phyloP scores from a whole-genome alignment of 35 echinoderm and acorn worm genomes.

The Patiria miniata region DNA sequence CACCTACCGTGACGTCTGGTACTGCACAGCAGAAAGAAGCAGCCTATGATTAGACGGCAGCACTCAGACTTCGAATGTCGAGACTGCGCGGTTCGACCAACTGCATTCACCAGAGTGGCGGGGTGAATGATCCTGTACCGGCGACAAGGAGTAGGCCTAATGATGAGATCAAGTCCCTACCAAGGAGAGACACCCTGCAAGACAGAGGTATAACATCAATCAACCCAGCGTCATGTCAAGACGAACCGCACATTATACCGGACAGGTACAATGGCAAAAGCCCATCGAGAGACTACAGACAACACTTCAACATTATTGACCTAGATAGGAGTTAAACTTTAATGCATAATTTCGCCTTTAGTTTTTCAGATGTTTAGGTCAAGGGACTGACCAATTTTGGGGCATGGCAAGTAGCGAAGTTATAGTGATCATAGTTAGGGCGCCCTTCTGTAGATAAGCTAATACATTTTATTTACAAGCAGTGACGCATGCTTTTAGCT shows the following conservation, averaged over 20 bases:
- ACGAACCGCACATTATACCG: slow-evolving; percentile 7
- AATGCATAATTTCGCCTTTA: too few relatives aligned
- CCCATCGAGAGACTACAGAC: slow-evolving; percentile 43
- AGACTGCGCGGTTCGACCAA: background rate
- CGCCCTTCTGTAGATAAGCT: too few relatives aligned
- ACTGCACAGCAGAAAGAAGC: background rate
- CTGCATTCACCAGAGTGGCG: background rate
- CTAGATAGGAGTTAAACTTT: too few relatives aligned
- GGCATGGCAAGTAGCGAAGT: too few relatives aligned
- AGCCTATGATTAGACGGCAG: background rate
- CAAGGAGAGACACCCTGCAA: background rate
- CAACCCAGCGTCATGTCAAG: background rate
- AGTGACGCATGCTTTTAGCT: too few relatives aligned
- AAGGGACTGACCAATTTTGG: too few relatives aligned
- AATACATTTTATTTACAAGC: too few relatives aligned
- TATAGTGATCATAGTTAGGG: too few relatives aligned
- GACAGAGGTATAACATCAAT: background rate
- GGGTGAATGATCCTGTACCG: background rate
- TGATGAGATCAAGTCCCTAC: too few relatives aligned
- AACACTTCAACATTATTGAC: slow-evolving; percentile 54
- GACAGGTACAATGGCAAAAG: slow-evolving; percentile 41
- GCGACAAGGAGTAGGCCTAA: too few relatives aligned
- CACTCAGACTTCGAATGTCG: background rate
- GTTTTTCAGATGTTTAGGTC: too few relatives aligned
- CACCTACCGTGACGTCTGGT: too few relatives aligned